Percentiles rank a stretch among this genome's conserved stretches.
These are phyloP conservation scores for Macrochelys suwanniensis DNA, from an alignment of 2,797 vertebrate genomes.

Conservation along the genomic window DNA sequence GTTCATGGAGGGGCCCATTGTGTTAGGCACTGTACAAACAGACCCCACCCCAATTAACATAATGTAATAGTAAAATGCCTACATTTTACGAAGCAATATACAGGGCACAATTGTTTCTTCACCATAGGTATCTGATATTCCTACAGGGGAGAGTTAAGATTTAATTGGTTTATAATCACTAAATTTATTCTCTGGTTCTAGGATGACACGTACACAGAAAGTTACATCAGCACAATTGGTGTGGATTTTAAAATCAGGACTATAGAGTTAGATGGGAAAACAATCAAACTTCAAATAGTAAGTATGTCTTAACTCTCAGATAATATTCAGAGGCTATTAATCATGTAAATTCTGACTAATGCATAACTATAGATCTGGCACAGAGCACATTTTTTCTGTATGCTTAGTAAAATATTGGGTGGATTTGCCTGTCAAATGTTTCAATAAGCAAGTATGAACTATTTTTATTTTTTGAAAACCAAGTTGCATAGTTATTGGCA, in stretches of 20 bases:
- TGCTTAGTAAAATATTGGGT: not conserved
- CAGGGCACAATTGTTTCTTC: not conserved
- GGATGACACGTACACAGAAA: slow-evolving; percentile 99
- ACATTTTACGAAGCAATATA: not conserved
- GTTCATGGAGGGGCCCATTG: not conserved
- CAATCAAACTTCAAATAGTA: slow-evolving; percentile 99
- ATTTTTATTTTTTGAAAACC: not conserved
- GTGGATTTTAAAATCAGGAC: slow-evolving; percentile 99
- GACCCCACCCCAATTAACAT: not conserved
- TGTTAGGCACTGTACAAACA: not conserved
- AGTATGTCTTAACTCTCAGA: slow-evolving; percentile 75
- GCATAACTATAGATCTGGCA: not conserved
- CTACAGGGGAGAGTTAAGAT: not conserved
- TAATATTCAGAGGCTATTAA: not conserved
- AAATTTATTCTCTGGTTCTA: slow-evolving; percentile 70
- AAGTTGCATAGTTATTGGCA: not conserved
- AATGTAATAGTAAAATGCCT: not conserved
- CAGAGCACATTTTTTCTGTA: not conserved
- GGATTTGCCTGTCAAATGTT: not conserved
- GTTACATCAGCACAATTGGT: slow-evolving; percentile 99
- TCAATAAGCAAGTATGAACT: not conserved
- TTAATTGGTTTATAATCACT: not conserved
- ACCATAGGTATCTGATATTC: not conserved
- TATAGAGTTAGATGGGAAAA: slow-evolving; percentile 99
- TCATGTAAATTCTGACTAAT: slow-evolving; percentile 2